phyloP scores from a whole-genome alignment of 2,888 invertebrate genomes.

The Cryptocephalus primarius region DNA sequence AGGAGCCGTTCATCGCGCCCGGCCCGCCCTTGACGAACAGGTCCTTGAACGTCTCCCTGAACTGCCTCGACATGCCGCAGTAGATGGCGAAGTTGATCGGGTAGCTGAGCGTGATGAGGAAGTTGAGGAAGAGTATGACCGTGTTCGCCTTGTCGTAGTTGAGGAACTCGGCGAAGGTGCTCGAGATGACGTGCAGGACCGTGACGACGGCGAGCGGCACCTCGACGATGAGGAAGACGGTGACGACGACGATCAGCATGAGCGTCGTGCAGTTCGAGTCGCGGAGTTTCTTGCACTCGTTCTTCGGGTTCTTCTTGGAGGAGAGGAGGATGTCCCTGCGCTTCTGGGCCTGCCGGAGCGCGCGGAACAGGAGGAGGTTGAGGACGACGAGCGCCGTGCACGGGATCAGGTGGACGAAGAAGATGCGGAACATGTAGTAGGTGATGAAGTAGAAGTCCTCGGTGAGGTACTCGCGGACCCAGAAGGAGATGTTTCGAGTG shows the following conservation, averaged over 20 bases:
- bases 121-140: slow-evolving; percentile 74
- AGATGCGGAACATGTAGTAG: slow-evolving; percentile 75
- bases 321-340: slow-evolving; percentile 31
- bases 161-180: slow-evolving; percentile 53
- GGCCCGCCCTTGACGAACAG: slow-evolving; percentile 55
- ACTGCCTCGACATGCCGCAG: slow-evolving; percentile 91
- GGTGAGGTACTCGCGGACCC: slow-evolving; percentile 57
- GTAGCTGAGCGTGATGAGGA: slow-evolving; percentile 83
- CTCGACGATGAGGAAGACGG: slow-evolving; percentile 72
- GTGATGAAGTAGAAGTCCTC: slow-evolving; percentile 69
- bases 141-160: slow-evolving; percentile 70
- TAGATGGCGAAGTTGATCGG: slow-evolving; percentile 93
- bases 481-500: slow-evolving; percentile 50
- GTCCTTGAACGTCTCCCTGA: slow-evolving; percentile 86
- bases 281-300: slow-evolving; percentile 66
- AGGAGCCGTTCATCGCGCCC: slow-evolving; percentile 55
- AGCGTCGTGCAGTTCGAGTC: slow-evolving; percentile 78
- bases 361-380: slow-evolving; percentile 76
- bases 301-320: slow-evolving; percentile 43
- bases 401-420: slow-evolving; percentile 86
- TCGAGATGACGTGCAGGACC: slow-evolving; percentile 70
- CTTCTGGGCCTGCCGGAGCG: slow-evolving; percentile 71
- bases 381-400: slow-evolving; percentile 81
- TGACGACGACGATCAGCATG: slow-evolving; percentile 80
- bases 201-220: slow-evolving; percentile 78